Base-by-base conservation (phyloP, 2,888 invertebrate species). In the Caenorhabditis panamensis region DNA sequence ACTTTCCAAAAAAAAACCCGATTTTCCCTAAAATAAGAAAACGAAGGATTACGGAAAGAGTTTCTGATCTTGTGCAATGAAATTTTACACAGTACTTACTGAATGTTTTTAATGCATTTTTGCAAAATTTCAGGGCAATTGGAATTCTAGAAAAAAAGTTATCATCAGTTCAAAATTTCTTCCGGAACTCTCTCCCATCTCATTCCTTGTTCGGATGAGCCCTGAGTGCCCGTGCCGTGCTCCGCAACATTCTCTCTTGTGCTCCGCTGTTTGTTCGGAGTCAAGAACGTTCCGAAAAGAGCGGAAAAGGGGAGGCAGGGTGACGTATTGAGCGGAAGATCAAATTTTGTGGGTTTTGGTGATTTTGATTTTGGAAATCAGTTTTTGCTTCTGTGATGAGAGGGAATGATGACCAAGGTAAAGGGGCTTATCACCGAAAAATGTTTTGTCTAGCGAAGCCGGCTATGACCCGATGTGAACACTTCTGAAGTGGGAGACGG, bases 201-300 rank as follows among this genome's bases (percentile, higher is more conserved):
- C 68, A 75, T 62, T 76, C 63, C 76, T 76, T 76, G 76, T 68
- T 68, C 76, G 68, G 68, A 76, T 76, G 76, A 64, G 72, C 72
- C 62, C 72, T 24, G 44, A 28, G 54, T 63, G 51, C 24, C 18
- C 20, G 18, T 49, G 49, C 4, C 31, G 5, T 16, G 2, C 22
- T 13, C 28, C 44, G 71, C 69, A 69, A 71, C 71, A 63, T n/a
- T n/a, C n/a, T n/a, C n/a, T n/a, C n/a, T 62, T 51, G 62, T 53
- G 69, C 69, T 31, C 69, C 13, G 5, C 13, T 41, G 13, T 41
- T 41, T 41, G 41, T 41, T 26, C 16, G 36, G 26, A 24, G 53
- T 26, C 69, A 20, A 56, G 24, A 24, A 6, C 18, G n/a, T 58
- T 58, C n/a, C 22, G 49, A 59, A 59, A 58, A 56, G 28, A 56